These are phyloP conservation scores for Tylochromis polylepis DNA, from an alignment of 2,113 vertebrate species.

Conservation along the genomic window DNA sequence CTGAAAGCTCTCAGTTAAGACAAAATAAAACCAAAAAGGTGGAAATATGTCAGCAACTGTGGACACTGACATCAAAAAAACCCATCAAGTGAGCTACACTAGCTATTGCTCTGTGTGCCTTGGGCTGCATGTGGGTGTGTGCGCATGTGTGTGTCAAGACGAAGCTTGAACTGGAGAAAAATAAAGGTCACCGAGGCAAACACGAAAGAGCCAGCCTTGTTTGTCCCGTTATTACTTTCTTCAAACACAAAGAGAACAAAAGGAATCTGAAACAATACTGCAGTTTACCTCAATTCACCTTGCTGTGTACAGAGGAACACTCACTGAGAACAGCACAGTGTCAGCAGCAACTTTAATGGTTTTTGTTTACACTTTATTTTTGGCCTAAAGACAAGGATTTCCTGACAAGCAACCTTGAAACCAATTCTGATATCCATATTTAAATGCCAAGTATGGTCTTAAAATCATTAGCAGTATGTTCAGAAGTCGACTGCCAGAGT, in stretches of 20 bases:
- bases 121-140: neutral
- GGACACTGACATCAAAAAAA: neutral
- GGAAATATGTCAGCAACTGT: neutral
- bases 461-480: neutral
- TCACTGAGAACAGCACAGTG: neutral
- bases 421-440: neutral
- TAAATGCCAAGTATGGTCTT: neutral
- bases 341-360: neutral
- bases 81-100: neutral
- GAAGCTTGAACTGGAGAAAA: neutral
- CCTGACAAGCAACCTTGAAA: no score
- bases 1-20: neutral
- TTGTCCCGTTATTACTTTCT: constrained; percentile 2
- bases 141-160: neutral
- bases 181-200: constrained; percentile 1
- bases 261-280: neutral
- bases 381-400: neutral
- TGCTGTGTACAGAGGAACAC: neutral
- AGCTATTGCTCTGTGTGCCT: neutral
- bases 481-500: neutral
- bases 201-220: neutral
- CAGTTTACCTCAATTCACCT: neutral
- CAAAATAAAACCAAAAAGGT: neutral
- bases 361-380: neutral
- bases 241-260: neutral